Conservation (phyloP, 2,888 invertebrate species). For the Hirudinaria manillensis region DNA sequence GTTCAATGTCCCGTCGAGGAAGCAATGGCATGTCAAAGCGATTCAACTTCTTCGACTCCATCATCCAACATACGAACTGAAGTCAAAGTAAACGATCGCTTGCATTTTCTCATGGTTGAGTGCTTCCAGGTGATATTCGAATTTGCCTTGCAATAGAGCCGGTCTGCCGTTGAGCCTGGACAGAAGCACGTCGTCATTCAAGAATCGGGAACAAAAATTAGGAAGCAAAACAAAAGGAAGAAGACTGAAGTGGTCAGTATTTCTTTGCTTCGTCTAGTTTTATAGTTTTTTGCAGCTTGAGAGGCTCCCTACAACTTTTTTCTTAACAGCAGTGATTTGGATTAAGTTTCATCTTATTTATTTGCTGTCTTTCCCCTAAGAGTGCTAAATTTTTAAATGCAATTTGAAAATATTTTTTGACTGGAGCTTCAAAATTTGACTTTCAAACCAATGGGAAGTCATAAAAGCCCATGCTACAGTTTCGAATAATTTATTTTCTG, state of each 20-base stretch:
- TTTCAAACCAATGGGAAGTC: background rate
- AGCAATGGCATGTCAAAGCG: background rate
- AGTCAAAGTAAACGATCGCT: constrained; percentile 15
- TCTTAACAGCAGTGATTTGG: background rate
- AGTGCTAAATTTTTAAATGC: background rate
- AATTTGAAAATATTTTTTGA: background rate
- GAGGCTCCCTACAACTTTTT: background rate
- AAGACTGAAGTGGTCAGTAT: constrained; percentile 71
- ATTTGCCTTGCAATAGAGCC: background rate
- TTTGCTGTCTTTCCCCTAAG: background rate
- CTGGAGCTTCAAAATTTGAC: background rate
- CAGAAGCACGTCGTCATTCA: constrained; percentile 33
- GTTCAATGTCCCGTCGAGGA: constrained; percentile 14
- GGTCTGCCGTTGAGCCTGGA: background rate
- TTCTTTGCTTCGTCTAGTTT: background rate
- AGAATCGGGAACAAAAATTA: constrained; percentile 31
- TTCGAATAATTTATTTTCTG: background rate
- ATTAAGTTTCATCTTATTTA: background rate
- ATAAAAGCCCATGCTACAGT: background rate
- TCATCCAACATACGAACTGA: background rate
- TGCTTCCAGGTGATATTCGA: too few relatives aligned
- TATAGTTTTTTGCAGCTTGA: background rate
- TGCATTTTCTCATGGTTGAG: background rate
- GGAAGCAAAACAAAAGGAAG: constrained; percentile 56
- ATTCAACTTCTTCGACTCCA: background rate